Base-by-base conservation (phyloP, 1,140 invertebrate species). In the Hylaeus volcanicus region DNA sequence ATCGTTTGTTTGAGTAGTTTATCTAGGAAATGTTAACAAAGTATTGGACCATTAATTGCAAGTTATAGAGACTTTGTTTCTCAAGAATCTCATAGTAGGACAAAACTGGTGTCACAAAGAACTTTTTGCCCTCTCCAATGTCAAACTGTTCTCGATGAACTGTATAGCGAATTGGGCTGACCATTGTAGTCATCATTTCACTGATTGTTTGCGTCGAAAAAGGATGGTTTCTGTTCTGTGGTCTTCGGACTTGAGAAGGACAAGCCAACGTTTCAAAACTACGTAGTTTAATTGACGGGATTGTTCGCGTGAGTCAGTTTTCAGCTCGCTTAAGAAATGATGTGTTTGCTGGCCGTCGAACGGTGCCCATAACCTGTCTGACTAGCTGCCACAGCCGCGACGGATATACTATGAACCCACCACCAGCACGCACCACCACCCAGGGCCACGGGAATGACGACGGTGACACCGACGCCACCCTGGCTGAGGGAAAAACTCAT, bases 301-400 rank as follows among this genome's bases (percentile, higher is more conserved):
- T 84, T 80, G 82, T 71, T 77, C 53, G 74, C 41, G 77, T 61
- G 82, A 64, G 39, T 66, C 65, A 65, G 76, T 80, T 81, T 76
- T 88, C 77, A 68, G 56, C 43, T 69, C 69, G 82, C 75, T 88
- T 72, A 56, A 84, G 76, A 81, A 88, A 88, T 79, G 77, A 81
- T 79, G 83, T 83, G 83, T 90, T 88, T 82, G 79, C 70, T 74
- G 83, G 64, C 39, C 66, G 74, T 87, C 82, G 75, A 85, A 81
- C 66, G 77, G 41, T 56, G 53, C 63, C 63, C 74, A 72, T 76
- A 83, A 87, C 85, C 79, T 68, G 82, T 85, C 79, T 56, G 65
- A 85, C 83, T 45, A 73, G 60, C 71, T 85, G 81, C 80, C 73
- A 76, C 63, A 56, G 60, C 51, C 70, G 51, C 65, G 74, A 71